Evolutionary conservation across 37 sponge, comb jelly and placozoan species (phyloP), one percentile per base, ranked within the genome.

Genomic region (Agelas oroides): DNA sequence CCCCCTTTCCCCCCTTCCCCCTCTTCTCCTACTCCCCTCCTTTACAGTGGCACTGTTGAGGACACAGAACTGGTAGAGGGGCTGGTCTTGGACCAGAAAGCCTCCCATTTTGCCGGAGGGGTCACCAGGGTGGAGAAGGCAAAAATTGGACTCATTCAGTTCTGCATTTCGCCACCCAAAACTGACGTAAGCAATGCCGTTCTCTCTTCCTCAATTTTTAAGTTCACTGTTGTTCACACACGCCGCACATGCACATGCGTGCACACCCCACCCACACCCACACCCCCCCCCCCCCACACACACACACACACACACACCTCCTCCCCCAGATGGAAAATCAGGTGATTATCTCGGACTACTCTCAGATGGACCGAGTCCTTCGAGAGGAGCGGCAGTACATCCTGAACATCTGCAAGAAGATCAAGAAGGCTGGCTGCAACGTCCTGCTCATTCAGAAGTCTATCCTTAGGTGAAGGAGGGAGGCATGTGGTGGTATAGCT

Each of bases 1-100:
- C 2, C 71, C 56, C 56, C 40, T 55, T 74, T 23, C 37, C 75
- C 34, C 34, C 21, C 34, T 17, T 14, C 17, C 11, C 53, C 56
- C 75, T 74, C 46, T 46, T 46, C 55, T n/a, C 53, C 20, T 15
- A 6, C 75, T 40, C 75, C 37, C 53, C 24, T 75, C 35, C 24
- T 75, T 28, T 80, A 6, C 69, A 96, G 98, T n/a, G 99, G 99
- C 25, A 99, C 99, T 31, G 92, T 99, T 20, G 99, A 99, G 65
- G 99, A 99, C 76, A 99, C 99, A 36, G 94, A 97, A 76, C 89
- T 99, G 79, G 94, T 99, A 15, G 98, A 99, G 32, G 99, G 99
- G 1, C 87, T 99, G 37, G 99, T 99, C n/a, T 72, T 99, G 78
- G 98, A 97, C 53, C 94, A 97, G 85, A 97, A 93, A 64, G 94